Conservation (phyloP, 1,140 invertebrate species). For the Musca vetustissima region DNA sequence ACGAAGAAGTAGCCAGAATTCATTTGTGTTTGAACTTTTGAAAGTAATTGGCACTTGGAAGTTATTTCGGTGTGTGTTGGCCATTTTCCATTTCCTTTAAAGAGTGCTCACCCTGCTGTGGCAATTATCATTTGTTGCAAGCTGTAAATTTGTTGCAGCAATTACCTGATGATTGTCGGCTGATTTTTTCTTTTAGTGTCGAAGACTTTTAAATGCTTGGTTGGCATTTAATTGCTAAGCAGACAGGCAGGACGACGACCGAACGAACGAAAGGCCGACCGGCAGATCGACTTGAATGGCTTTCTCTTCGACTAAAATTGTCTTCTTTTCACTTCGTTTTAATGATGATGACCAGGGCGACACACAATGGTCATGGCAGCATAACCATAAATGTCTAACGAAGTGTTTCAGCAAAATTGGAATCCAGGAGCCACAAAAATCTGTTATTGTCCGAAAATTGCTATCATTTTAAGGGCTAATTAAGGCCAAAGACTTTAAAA, state of each 20-base stretch:
- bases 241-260: neutral
- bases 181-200: no score
- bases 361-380: no score
- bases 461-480: no score
- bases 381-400: no score
- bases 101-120: neutral
- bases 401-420: no score
- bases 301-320: neutral
- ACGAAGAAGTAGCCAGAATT: no score
- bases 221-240: constrained; percentile 17
- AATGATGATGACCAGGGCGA: no score
- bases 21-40: neutral
- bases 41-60: constrained; percentile 19
- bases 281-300: no score
- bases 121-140: constrained; percentile 21
- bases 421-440: no score
- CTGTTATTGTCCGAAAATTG: no score
- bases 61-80: constrained; percentile 16
- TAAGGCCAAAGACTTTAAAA: no score
- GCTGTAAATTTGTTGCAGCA: constrained; percentile 16
- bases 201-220: neutral
- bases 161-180: constrained; percentile 19
- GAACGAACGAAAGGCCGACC: no score
- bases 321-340: neutral
- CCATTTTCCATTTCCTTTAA: constrained; percentile 16